These are phyloP conservation scores for Triplophysa tibetana DNA, from an alignment of 2,113 vertebrate species.

Conservation along the genomic window DNA sequence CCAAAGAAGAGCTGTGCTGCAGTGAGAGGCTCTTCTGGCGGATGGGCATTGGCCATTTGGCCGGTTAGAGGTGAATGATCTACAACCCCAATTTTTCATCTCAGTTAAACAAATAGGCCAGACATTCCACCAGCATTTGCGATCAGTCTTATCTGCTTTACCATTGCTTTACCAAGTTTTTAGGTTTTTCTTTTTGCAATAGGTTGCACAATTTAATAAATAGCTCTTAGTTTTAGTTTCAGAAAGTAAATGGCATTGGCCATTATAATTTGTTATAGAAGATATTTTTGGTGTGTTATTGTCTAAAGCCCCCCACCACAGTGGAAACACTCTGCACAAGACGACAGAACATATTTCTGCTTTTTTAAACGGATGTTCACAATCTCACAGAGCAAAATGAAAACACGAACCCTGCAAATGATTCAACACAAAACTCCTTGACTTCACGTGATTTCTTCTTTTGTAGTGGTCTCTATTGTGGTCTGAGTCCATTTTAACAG, in stretches of 20 bases:
- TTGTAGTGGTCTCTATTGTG: background rate
- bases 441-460: constrained; percentile 7
- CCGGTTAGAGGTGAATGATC: constrained; percentile 21
- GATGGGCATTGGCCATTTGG: constrained; percentile 7
- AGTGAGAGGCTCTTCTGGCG: background rate
- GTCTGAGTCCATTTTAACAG: background rate
- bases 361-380: constrained; percentile 34
- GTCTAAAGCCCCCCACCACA: constrained; percentile 41
- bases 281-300: constrained; percentile 48
- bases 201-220: background rate
- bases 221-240: background rate
- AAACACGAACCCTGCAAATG: background rate
- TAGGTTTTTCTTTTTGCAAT: background rate
- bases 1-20: background rate
- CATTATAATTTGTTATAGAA: constrained; percentile 14
- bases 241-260: background rate
- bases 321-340: constrained; percentile 43
- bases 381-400: constrained; percentile 19
- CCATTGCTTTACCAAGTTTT: constrained; percentile 1
- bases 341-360: constrained; percentile 43
- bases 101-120: constrained; percentile 3
- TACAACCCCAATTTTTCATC: background rate
- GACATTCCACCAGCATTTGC: background rate
- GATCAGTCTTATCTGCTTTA: background rate
- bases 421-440: background rate